These are phyloP conservation scores for Trichacis sp. DNA, from an alignment of 2,888 invertebrate genomes.

Conservation along the genomic window DNA sequence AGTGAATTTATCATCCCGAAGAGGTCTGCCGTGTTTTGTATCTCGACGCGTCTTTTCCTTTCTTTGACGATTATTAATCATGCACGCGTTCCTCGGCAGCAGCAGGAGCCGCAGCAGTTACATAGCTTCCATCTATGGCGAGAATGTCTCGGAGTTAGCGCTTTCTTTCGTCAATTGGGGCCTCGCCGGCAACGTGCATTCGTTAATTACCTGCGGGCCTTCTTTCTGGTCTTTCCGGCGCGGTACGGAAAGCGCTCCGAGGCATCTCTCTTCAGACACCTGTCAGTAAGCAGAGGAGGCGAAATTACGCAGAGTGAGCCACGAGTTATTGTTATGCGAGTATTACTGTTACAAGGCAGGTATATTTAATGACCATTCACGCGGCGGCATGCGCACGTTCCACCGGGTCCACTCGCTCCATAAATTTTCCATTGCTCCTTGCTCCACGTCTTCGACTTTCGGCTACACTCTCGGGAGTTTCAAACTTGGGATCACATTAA, in stretches of 20 bases:
- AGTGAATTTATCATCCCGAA: constrained; percentile 1
- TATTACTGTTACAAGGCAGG: constrained; percentile 55
- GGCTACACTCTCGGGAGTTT: no score
- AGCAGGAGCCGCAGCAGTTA: background rate
- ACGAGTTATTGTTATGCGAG: constrained; percentile 55
- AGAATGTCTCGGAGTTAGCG: constrained; percentile 2
- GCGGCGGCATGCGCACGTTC: constrained; percentile 23
- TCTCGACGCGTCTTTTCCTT: constrained; percentile 1
- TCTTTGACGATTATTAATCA: constrained; percentile 7
- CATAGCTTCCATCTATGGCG: background rate
- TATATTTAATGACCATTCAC: constrained; percentile 56
- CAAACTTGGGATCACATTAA: no score
- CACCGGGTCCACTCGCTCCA: constrained; percentile 55
- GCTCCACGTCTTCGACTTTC: constrained; percentile 13
- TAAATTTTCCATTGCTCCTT: constrained; percentile 58
- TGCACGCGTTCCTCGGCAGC: background rate
- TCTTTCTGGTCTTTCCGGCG: no score
- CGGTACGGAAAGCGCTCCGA: no score
- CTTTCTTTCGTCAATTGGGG: constrained; percentile 10
- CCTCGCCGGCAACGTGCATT: constrained; percentile 2
- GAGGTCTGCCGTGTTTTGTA: background rate
- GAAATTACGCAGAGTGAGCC: constrained; percentile 51
- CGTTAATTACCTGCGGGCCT: constrained; percentile 8
- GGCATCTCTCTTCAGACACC: constrained; percentile 46
- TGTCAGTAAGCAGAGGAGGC: constrained; percentile 44